phyloP scores from a whole-genome alignment of 2,888 invertebrate species.

The Notodonta dromedarius region DNA sequence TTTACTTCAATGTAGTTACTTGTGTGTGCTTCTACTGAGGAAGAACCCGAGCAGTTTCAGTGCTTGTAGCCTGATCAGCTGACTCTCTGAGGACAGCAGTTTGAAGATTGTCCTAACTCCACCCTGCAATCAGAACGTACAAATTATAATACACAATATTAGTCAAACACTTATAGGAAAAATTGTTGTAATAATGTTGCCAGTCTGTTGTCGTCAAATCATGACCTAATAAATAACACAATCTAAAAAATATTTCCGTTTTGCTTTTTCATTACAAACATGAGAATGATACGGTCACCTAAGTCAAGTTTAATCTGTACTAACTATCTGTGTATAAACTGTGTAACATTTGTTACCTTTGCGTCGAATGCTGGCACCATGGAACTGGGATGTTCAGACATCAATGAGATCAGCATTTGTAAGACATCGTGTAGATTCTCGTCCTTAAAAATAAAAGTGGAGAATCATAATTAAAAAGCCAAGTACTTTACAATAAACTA shows the following conservation, averaged over 20 bases:
- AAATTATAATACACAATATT: not conserved
- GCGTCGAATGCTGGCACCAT: conserved; percentile 99
- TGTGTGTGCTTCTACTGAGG: conserved; percentile 98
- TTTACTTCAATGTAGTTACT: conserved; percentile 82
- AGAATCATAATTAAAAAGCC: too few relatives aligned
- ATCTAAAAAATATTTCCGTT: too few relatives aligned
- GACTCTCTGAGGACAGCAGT: conserved; percentile 97
- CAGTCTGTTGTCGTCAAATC: too few relatives aligned
- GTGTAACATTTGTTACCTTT: conserved; percentile 79
- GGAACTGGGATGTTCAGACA: conserved; percentile 99
- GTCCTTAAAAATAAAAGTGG: conserved; percentile 85
- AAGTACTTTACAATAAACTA: not conserved
- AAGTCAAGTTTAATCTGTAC: too few relatives aligned
- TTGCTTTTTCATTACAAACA: too few relatives aligned
- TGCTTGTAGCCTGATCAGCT: conserved; percentile 97
- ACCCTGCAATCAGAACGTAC: conserved; percentile 73
- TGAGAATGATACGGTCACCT: too few relatives aligned
- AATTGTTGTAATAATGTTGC: not conserved
- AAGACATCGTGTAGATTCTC: conserved; percentile 99
- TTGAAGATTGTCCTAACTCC: conserved; percentile 99
- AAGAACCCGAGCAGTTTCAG: conserved; percentile 98
- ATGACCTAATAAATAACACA: too few relatives aligned
- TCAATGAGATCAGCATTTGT: conserved; percentile 97
- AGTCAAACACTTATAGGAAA: not conserved
- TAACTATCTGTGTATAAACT: too few relatives aligned